These are phyloP conservation scores for Sebastolobus alascanus DNA, from an alignment of 2,797 vertebrate species.

Conservation along the genomic window DNA sequence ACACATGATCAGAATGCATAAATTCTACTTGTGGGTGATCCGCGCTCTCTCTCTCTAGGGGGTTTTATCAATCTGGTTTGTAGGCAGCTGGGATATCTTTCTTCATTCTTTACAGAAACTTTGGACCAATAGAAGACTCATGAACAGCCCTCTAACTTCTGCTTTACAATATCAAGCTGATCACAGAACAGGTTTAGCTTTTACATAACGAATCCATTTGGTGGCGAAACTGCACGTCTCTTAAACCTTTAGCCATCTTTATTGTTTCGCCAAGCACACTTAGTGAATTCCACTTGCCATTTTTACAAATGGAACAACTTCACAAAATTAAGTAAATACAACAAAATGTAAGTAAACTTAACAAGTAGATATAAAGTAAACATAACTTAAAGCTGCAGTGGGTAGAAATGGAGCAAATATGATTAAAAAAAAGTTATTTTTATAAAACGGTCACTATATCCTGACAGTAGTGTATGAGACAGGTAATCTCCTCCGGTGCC, in stretches of 20 bases:
- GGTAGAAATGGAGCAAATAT: too few species aligned
- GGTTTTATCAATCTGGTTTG: slow-evolving; percentile 25
- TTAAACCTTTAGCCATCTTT: background rate
- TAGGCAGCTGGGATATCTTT: slow-evolving; percentile 29
- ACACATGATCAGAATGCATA: slow-evolving; percentile 73
- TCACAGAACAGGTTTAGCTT: background rate
- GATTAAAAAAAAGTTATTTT: too few species aligned
- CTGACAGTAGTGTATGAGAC: too few species aligned
- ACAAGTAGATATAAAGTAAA: too few species aligned
- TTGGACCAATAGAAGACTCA: slow-evolving; percentile 29
- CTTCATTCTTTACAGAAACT: slow-evolving; percentile 24
- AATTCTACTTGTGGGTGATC: slow-evolving; percentile 53
- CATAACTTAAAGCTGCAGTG: too few species aligned
- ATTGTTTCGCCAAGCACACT: background rate
- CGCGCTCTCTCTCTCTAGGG: slow-evolving; percentile 21
- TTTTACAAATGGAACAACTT: too few species aligned
- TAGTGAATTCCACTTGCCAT: too few species aligned
- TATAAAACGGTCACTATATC: too few species aligned
- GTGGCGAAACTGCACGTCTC: background rate
- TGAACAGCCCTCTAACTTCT: too few species aligned
- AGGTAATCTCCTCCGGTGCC: too few species aligned
- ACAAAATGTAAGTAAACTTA: too few species aligned
- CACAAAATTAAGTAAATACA: too few species aligned
- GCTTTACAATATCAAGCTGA: background rate
- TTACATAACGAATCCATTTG: background rate